Conservation (phyloP, 2,797 vertebrate species). For the Sebastes baramenuke region DNA sequence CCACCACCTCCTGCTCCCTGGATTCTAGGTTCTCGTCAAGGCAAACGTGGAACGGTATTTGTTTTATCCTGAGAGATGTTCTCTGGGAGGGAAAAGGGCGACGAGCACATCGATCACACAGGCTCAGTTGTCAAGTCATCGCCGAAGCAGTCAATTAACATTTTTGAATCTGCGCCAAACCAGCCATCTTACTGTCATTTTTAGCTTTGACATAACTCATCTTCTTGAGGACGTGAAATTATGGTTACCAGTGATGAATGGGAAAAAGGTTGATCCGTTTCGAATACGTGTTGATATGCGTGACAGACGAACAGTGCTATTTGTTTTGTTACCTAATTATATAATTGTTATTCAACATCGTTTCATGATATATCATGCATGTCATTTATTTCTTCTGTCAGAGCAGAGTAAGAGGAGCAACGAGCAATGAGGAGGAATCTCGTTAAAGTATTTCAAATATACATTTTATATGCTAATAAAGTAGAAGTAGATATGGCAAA, state of each 20-base stretch:
- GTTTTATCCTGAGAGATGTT: constrained; percentile 73
- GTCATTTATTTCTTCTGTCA: constrained; percentile 13
- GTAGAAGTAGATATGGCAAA: neutral
- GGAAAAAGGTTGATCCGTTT: constrained; percentile 58
- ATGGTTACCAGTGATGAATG: constrained; percentile 70
- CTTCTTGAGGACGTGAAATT: constrained; percentile 66
- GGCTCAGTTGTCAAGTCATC: constrained; percentile 70
- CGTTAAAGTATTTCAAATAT: neutral
- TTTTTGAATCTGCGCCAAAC: constrained; percentile 73
- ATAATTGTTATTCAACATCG: constrained; percentile 45
- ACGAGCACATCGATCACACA: constrained; percentile 75
- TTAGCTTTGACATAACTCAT: constrained; percentile 67
- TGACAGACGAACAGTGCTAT: constrained; percentile 33
- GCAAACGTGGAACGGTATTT: constrained; percentile 63
- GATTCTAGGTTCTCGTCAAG: constrained; percentile 58
- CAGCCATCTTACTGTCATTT: constrained; percentile 70
- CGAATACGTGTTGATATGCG: constrained; percentile 31
- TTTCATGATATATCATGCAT: constrained; percentile 29
- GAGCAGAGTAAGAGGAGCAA: neutral
- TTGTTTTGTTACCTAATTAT: constrained; percentile 61
- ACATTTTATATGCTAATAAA: neutral
- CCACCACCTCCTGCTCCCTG: constrained; percentile 55
- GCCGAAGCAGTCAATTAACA: constrained; percentile 78
- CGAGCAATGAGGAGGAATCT: neutral
- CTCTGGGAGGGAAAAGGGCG: constrained; percentile 62